Base-by-base conservation (phyloP, 30 jellyfish, hydroid and myxozoan genomes). In the Catostylus mosaicus region DNA sequence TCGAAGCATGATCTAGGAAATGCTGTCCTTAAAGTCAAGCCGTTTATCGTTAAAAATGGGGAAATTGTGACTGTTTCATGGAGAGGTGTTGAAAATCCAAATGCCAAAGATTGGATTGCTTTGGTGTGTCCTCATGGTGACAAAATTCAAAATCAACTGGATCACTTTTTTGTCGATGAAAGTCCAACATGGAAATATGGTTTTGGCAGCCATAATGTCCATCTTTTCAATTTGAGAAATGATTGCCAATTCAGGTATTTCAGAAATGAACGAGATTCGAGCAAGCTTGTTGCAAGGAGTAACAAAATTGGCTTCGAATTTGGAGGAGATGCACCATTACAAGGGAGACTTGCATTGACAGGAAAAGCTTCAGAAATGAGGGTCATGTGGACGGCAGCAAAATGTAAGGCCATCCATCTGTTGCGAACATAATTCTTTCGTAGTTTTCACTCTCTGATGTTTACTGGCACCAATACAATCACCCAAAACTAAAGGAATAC, bases 371-470 rank as follows among this genome's bases (percentile, higher is more conserved):
- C 94, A 20, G 89, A 95, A 81, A 95, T 95, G 98, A 89, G 99
- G 86, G 93, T 95, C 11, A 90, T 89, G 99, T 95, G 99, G 99
- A 83, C 90, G 1, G 96, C 99, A 33, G 98, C 94, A 22, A 73
- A 75, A 57, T 97, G 96, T 86, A 77, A 36, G 84, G 10, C n/a
- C 75, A 19, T 56, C 10, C 7, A 26, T 3, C 8, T 26, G 54
- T 40, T 14, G 14, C 14, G 7, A 40, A 40, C 7, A 5, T 40
- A 5, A 14, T 5, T 40, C 7, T 5, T 7, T 5, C 7, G 54
- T 40, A 5, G 14, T 27, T 16, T 9, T 9, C n/a, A n/a, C n/a
- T n/a, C n/a, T n/a, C n/a, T 48, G 14, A 9, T 8, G 14, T 48
- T 2, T 48, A 2, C 24, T 2, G 23, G 24, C 14, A 16, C 24